Percentiles rank a stretch among this genome's conserved stretches.
Conservation (phyloP, 2,797 vertebrate species). For the Melopsittacus undulatus region DNA sequence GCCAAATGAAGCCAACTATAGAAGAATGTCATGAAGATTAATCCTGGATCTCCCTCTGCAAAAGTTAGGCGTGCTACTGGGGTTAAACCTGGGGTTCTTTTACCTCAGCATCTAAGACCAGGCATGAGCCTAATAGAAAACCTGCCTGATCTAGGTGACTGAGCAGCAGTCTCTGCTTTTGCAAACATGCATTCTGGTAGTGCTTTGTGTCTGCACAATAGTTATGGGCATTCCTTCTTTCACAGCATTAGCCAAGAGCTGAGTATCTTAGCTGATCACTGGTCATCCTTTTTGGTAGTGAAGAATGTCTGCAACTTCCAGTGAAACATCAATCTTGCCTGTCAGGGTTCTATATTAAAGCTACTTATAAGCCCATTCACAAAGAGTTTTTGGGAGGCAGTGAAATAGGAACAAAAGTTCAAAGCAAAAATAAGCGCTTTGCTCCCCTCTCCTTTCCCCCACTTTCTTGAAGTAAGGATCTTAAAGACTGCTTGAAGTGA, state of each 20-base stretch:
- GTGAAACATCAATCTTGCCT: rapidly evolving
- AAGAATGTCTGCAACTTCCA: background rate
- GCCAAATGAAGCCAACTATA: background rate
- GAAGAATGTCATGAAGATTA: background rate
- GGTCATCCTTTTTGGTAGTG: background rate
- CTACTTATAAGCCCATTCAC: background rate
- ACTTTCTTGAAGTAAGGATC: background rate
- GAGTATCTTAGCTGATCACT: background rate
- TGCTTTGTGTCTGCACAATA: rapidly evolving
- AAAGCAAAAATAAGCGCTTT: background rate
- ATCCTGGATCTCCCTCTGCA: background rate
- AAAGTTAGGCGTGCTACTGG: background rate
- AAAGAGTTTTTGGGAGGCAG: background rate
- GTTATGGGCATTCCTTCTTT: background rate
- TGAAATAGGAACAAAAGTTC: background rate
- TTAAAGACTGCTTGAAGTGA: background rate
- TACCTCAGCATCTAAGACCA: background rate
- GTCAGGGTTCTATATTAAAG: background rate
- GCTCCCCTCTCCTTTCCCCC: rapidly evolving
- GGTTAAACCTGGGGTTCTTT: background rate
- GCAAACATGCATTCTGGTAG: background rate
- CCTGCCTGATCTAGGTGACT: background rate
- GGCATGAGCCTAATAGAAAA: background rate
- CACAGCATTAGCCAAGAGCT: rapidly evolving
- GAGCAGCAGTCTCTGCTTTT: background rate